Conservation (phyloP, 1,140 invertebrate species). For the Stegodyphus dumicola region DNA sequence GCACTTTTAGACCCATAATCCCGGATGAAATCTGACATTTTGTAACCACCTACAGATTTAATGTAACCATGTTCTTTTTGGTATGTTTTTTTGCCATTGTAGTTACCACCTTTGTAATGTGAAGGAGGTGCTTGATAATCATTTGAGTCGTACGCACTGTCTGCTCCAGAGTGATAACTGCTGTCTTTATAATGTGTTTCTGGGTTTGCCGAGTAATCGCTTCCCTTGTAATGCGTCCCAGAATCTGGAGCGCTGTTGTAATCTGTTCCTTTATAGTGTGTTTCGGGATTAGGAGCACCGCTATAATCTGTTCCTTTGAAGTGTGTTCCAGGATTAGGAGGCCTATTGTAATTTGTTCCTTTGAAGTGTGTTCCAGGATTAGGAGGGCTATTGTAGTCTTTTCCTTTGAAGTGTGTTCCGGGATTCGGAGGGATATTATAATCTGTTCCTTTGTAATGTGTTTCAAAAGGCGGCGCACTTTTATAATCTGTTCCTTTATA, state of each 20-base stretch:
- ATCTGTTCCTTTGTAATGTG: conserved; percentile 1
- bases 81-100: neutral
- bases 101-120: neutral
- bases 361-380: conserved; percentile 4
- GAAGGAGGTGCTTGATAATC: neutral
- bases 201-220: neutral
- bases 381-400: neutral
- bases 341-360: conserved; percentile 13
- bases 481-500: conserved; percentile 18
- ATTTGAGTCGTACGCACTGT: neutral
- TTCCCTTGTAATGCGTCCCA: neutral
- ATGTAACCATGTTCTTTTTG: conserved; percentile 15
- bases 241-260: neutral
- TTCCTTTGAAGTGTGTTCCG: conserved; percentile 15
- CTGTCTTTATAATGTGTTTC: no score
- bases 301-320: conserved; percentile 28
- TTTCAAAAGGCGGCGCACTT: neutral
- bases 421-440: conserved; percentile 1
- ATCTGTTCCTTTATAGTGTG: conserved; percentile 21
- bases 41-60: conserved; percentile 35
- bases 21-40: conserved; percentile 19
- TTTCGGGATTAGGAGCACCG: neutral
- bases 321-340: neutral
- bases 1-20: neutral
- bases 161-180: neutral